These are phyloP conservation scores for Chaetodon trifascialis DNA, from an alignment of 2,113 vertebrate species.

Conservation along the genomic window DNA sequence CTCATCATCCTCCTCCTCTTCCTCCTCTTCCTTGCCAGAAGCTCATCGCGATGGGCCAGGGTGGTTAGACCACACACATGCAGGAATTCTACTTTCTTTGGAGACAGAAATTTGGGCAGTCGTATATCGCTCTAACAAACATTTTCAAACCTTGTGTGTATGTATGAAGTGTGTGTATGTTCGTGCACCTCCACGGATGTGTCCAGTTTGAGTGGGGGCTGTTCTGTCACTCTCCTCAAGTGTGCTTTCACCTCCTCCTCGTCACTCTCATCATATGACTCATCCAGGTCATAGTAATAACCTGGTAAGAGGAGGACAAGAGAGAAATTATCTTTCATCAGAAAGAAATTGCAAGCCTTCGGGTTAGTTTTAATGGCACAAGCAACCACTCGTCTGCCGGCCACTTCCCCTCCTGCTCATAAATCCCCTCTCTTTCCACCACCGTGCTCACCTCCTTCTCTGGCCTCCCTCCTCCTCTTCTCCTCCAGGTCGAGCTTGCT, in stretches of 20 bases:
- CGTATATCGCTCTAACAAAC: background rate
- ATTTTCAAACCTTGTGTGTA: background rate
- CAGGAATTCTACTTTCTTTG: conserved; percentile 96
- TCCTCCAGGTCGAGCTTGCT: conserved; percentile 98
- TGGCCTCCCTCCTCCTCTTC: conserved; percentile 91
- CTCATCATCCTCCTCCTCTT: conserved; percentile 95
- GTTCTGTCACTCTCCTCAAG: conserved; percentile 92
- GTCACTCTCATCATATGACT: conserved; percentile 96
- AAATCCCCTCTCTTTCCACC: background rate
- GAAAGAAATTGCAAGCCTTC: background rate
- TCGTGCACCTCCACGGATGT: conserved; percentile 90
- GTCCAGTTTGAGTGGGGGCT: conserved; percentile 95
- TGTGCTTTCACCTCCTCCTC: conserved; percentile 97
- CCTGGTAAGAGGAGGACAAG: conserved; percentile 79
- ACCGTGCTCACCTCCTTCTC: conserved; percentile 89
- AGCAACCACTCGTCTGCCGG: background rate
- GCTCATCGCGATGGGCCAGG: conserved; percentile 89
- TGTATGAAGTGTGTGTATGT: background rate
- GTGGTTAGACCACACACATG: conserved; percentile 94
- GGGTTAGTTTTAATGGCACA: background rate
- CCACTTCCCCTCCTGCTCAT: background rate
- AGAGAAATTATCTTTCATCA: conserved; percentile 21
- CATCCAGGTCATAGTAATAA: conserved; percentile 95
- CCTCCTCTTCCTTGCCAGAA: conserved; percentile 90
- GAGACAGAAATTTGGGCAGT: conserved; percentile 18